Evolutionary conservation across 2,797 vertebrate species (phyloP).

Genomic region (Lepus townsendii): DNA sequence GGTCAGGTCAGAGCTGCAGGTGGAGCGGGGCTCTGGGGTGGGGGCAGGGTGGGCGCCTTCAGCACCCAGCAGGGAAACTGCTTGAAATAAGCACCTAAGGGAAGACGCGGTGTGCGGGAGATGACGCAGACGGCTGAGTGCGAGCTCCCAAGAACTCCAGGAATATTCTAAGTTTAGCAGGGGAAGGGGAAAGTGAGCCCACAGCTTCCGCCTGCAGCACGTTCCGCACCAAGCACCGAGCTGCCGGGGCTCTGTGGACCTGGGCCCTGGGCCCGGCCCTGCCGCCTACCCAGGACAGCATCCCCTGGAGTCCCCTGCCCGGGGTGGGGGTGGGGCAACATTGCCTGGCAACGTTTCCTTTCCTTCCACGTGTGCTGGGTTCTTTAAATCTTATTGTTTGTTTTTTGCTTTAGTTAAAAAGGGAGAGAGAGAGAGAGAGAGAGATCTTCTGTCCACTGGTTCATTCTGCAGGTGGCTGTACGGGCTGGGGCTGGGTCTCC

Average conservation of each 20-base stretch:
- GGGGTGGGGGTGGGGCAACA: no score
- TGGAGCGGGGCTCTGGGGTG: no score
- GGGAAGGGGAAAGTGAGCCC: neutral
- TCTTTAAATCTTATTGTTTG: no score
- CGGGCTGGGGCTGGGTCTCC: no score
- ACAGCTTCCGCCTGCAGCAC: neutral
- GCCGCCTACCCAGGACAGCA: no score
- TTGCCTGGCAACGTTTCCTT: no score
- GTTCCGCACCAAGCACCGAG: neutral
- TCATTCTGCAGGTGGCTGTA: no score
- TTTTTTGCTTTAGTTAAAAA: no score
- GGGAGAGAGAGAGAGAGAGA: no score
- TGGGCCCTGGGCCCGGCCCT: neutral
- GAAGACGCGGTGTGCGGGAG: neutral
- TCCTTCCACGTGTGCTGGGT: no score
- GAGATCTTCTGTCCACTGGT: no score
- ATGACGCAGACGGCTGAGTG: constrained; percentile 7
- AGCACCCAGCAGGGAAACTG: neutral
- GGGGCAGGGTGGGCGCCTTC: accelerated
- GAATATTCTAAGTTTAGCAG: constrained; percentile 52
- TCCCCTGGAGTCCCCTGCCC: no score
- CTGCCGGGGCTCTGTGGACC: neutral
- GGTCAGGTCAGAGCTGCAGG: neutral
- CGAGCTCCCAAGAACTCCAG: constrained; percentile 60
- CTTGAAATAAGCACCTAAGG: neutral